phyloP scores from a whole-genome alignment of 92 coral and sea anemone species.

The Porites lobata region DNA sequence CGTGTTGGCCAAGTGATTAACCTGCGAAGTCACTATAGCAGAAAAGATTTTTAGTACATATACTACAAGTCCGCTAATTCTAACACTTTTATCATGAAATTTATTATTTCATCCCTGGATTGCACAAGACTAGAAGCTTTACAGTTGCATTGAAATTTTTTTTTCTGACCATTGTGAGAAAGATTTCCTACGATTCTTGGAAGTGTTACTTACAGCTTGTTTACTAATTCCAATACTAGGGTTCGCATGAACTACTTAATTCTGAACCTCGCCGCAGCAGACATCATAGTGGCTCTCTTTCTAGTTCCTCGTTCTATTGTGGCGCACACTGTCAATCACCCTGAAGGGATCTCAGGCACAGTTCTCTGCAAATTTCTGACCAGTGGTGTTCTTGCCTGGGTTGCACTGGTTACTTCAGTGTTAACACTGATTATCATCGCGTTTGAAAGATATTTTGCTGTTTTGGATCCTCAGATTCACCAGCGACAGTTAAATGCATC shows the following conservation, averaged over 20 bases:
- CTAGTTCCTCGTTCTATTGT: conserved; percentile 3
- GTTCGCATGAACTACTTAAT: conserved; percentile 27
- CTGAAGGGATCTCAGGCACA: conserved; percentile 34
- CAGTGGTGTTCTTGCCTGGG: conserved; percentile 15
- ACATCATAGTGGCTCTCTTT: conserved; percentile 34
- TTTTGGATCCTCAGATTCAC: not conserved
- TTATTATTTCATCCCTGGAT: too few relatives aligned
- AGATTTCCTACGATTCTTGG: too few relatives aligned
- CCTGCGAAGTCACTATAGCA: too few relatives aligned
- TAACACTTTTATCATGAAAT: too few relatives aligned
- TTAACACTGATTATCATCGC: conserved; percentile 27
- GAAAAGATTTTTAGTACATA: too few relatives aligned
- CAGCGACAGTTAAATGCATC: conserved; percentile 13
- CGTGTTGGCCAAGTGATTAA: too few relatives aligned
- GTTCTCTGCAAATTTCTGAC: conserved; percentile 30
- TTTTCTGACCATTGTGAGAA: too few relatives aligned
- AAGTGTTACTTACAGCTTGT: too few relatives aligned
- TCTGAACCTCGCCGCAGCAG: conserved; percentile 44
- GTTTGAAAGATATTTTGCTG: conserved; percentile 21
- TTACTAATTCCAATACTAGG: not conserved
- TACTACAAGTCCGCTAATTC: too few relatives aligned
- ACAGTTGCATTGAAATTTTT: too few relatives aligned
- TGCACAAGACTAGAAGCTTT: too few relatives aligned
- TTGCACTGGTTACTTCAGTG: conserved; percentile 2
- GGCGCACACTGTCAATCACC: not conserved